Percentiles rank a stretch among this genome's conserved stretches.
Conservation (phyloP, 2,888 invertebrate species). For the Metopia argyrocephala region DNA sequence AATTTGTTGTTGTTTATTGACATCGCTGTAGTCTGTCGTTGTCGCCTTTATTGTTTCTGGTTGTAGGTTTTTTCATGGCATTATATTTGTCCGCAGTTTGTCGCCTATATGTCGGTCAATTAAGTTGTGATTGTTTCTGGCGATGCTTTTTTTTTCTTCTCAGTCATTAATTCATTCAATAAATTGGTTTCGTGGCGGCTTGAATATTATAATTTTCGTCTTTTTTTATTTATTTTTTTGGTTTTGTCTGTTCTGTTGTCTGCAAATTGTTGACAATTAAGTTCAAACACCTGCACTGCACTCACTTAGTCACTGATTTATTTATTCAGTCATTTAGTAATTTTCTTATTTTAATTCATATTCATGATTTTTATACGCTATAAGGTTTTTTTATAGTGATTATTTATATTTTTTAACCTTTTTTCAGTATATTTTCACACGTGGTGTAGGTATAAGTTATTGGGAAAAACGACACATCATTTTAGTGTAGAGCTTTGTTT, state of each 20-base stretch:
- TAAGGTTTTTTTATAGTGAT: too few species aligned
- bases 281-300: slow-evolving; percentile 64
- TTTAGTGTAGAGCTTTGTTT: too few species aligned
- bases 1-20: neutral
- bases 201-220: neutral
- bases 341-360: slow-evolving; percentile 17
- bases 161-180: slow-evolving; percentile 20
- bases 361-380: slow-evolving; percentile 8
- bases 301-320: slow-evolving; percentile 26
- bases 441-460: too few species aligned
- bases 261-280: slow-evolving; percentile 53
- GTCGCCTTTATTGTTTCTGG: neutral
- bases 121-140: slow-evolving; percentile 58
- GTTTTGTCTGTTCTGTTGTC: slow-evolving; percentile 42
- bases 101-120: slow-evolving; percentile 62
- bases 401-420: too few species aligned
- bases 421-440: too few species aligned
- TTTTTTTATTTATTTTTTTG: neutral
- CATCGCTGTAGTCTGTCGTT: neutral
- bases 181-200: slow-evolving; percentile 10
- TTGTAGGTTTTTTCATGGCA: slow-evolving; percentile 32
- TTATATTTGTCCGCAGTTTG: slow-evolving; percentile 55
- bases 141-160: slow-evolving; percentile 42
- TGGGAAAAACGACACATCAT: too few species aligned
- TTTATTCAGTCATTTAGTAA: slow-evolving; percentile 40